phyloP scores from a whole-genome alignment of 2,888 invertebrate genomes.

The Synanthedon tipuliformis region DNA sequence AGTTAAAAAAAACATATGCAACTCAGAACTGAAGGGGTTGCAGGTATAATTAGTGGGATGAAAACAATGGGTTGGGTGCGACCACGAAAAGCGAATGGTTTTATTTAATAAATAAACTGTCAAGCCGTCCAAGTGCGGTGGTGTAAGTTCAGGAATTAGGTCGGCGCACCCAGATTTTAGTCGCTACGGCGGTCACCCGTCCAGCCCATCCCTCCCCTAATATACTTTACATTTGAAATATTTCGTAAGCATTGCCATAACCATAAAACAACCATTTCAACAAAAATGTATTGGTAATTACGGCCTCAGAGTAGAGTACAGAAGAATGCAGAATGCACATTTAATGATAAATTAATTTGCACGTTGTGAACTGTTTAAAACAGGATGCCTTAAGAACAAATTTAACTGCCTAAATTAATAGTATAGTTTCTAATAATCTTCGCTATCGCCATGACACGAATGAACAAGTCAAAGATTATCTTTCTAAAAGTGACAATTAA shows the following conservation, averaged over 20 bases:
- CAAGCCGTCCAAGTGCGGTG: slow-evolving; percentile 8
- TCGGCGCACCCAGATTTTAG: slow-evolving; percentile 31
- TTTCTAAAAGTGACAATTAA: no score
- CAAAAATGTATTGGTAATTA: no score
- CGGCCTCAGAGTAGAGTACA: no score
- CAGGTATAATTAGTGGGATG: background rate
- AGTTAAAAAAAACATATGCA: no score
- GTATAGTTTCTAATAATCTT: no score
- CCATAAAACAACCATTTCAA: background rate
- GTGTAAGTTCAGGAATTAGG: slow-evolving; percentile 33
- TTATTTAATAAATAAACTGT: slow-evolving; percentile 31
- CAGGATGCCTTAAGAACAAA: no score
- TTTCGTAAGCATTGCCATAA: background rate
- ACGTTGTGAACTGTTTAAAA: no score
- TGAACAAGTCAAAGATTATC: no score
- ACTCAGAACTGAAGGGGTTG: background rate
- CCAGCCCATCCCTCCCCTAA: background rate
- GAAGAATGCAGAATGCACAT: no score
- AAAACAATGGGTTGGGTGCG: background rate
- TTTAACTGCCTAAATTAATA: no score
- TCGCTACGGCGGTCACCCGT: background rate
- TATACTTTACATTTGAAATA: background rate
- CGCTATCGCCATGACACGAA: no score
- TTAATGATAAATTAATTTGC: no score
- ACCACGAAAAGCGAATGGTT: background rate